These are phyloP conservation scores for Mythimna lalbum DNA, from an alignment of 2,888 invertebrate species.

Conservation along the genomic window DNA sequence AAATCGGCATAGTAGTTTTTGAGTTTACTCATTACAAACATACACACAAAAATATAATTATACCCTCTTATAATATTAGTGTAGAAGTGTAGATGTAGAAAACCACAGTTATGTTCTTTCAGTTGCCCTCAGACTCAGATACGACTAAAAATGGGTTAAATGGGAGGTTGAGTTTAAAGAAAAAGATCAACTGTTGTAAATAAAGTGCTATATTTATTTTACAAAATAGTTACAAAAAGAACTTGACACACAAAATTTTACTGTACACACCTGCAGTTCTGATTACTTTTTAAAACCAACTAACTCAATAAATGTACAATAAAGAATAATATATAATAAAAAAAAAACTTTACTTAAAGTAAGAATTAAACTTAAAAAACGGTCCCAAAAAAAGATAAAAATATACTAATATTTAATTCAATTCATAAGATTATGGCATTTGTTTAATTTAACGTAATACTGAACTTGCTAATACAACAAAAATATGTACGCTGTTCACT, in stretches of 20 bases:
- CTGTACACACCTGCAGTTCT: conserved; percentile 89
- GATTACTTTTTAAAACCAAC: conserved; percentile 79
- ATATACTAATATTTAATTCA: conserved; percentile 81
- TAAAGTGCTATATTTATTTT: conserved; percentile 91
- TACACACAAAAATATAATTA: too few relatives aligned
- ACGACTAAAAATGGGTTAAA: not conserved
- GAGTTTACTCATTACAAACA: too few relatives aligned
- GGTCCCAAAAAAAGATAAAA: conserved; percentile 78
- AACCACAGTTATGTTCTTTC: too few relatives aligned
- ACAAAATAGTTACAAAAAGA: conserved; percentile 90
- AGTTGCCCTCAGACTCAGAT: not conserved
- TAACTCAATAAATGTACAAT: conserved; percentile 85
- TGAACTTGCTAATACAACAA: conserved; percentile 90
- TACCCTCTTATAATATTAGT: too few relatives aligned
- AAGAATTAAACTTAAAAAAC: conserved; percentile 80
- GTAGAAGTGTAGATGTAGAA: too few relatives aligned
- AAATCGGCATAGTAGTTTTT: too few relatives aligned
- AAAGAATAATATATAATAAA: conserved; percentile 74
- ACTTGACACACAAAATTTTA: conserved; percentile 87
- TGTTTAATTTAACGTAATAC: conserved; percentile 86
- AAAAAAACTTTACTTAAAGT: conserved; percentile 81
- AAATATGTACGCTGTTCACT: conserved; percentile 84
- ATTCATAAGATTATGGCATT: conserved; percentile 89
- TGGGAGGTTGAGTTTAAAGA: conserved; percentile 32
- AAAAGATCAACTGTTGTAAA: conserved; percentile 83